These are phyloP conservation scores for Rhagium mordax DNA, from an alignment of 2,888 invertebrate genomes.

Conservation along the genomic window DNA sequence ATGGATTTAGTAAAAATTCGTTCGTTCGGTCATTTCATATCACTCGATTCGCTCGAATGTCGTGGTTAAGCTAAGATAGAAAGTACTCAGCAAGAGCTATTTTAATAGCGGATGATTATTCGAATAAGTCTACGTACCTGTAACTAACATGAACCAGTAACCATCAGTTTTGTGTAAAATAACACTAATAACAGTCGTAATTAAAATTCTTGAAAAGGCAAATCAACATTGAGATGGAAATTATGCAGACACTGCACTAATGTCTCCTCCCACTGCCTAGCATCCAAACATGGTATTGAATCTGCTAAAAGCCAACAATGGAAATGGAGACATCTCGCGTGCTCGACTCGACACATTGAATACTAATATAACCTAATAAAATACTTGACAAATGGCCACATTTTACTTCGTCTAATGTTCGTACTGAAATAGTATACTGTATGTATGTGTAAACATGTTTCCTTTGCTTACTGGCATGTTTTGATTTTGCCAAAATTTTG, in stretches of 20 bases:
- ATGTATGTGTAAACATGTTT: no score
- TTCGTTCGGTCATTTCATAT: no score
- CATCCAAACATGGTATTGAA: conserved; percentile 18
- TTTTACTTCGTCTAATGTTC: no score
- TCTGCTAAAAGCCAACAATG: conserved; percentile 15
- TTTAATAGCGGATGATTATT: conserved; percentile 16
- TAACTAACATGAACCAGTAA: conserved; percentile 14
- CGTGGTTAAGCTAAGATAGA: no score
- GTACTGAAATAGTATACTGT: no score
- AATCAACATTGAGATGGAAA: conserved; percentile 15
- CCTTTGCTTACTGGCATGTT: no score
- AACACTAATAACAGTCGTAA: conserved; percentile 6
- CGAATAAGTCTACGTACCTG: not conserved
- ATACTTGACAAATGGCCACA: not conserved
- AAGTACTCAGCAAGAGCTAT: not conserved
- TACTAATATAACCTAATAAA: conserved; percentile 6
- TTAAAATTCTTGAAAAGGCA: conserved; percentile 17
- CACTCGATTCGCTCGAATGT: no score
- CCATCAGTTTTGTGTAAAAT: not conserved
- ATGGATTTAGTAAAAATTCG: no score
- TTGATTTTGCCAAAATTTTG: no score
- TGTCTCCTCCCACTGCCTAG: not conserved
- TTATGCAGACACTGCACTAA: not conserved
- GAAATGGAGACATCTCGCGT: conserved; percentile 30
- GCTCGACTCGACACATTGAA: conserved; percentile 3